Evolutionary conservation across 2,797 vertebrate species (phyloP), one percentile per base, ranked within the genome.

Genomic region (Enteromius mattozi): DNA sequence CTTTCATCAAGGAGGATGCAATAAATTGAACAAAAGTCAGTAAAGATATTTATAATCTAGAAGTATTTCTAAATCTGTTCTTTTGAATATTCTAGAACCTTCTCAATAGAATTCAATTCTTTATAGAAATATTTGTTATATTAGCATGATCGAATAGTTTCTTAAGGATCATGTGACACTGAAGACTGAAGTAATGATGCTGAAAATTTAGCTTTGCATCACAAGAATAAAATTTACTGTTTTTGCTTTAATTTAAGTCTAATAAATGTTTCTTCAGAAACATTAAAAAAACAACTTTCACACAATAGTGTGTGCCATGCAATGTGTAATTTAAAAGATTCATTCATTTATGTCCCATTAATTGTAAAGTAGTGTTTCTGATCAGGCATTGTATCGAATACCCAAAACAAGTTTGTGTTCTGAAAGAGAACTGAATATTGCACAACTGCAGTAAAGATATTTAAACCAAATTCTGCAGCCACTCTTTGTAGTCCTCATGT

Each of bases 401-500:
- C 17, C 33, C 5, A 37, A 24, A 76, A 56, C 35, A 45, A 16
- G 5, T 33, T 72, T 3, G n/a, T 9, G 24, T 35, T 74, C 54
- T 35, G 19, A 30, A 37, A 21, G 51, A 66, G 19, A 13, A 72
- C 6, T 56, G 47, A 74, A 74, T 82, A 30, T 81, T 47, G 54
- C 37, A 33, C 17, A 2, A 63, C 37, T 10, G 37, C 24, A 12
- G 68, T 24, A 27, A 63, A 65, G 30, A 75, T 45, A 49, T 30
- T 45, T 40, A n/a, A 65, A 65, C 63, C 78, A 80, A 80, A 65
- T 51, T 51, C 6, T 82, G 37, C 30, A 49, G 30, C 21, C 30
- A 10, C n/a, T 59, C 9, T 17, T 80, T 27, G 47, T n/a, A 6
- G 19, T 71, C 68, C 40, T 82, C 21, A 27, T 75, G 33, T 75